These are phyloP conservation scores for Miniopterus natalensis DNA, from an alignment of 2,113 vertebrate species.

Conservation along the genomic window DNA sequence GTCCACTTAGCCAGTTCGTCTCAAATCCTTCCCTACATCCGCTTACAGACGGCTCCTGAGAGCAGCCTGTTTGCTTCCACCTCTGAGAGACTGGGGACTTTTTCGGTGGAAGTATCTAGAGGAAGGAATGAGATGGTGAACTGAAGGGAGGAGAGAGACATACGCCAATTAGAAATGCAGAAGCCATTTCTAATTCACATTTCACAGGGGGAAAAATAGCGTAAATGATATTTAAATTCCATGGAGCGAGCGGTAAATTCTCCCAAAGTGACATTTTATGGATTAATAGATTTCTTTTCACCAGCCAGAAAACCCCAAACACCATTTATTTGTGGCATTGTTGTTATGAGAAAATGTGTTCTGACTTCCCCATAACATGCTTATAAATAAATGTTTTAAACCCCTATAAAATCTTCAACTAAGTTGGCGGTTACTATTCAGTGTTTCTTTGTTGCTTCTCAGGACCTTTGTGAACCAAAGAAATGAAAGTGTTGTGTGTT, in stretches of 20 bases:
- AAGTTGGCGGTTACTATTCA: neutral
- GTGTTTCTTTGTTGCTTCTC: neutral
- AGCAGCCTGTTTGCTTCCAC: neutral
- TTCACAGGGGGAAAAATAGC: neutral
- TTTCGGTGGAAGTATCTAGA: neutral
- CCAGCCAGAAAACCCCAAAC: neutral
- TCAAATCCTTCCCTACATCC: neutral
- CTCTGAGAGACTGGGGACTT: neutral
- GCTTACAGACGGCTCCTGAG: neutral
- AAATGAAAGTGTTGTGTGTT: neutral
- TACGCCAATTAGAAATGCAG: neutral
- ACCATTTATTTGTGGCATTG: neutral
- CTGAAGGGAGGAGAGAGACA: neutral
- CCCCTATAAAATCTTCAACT: neutral
- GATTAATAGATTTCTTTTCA: neutral
- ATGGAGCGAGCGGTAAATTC: neutral
- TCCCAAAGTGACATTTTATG: neutral
- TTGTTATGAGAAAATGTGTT: neutral
- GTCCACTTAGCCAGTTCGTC: neutral
- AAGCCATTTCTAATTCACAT: neutral
- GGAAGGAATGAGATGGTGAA: neutral
- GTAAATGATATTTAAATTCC: neutral
- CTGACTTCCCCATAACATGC: neutral
- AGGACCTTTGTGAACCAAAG: neutral
- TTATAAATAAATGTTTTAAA: slow-evolving; percentile 31